These are phyloP conservation scores for Fragum sueziense DNA, from an alignment of 2,888 invertebrate species.

Conservation along the genomic window DNA sequence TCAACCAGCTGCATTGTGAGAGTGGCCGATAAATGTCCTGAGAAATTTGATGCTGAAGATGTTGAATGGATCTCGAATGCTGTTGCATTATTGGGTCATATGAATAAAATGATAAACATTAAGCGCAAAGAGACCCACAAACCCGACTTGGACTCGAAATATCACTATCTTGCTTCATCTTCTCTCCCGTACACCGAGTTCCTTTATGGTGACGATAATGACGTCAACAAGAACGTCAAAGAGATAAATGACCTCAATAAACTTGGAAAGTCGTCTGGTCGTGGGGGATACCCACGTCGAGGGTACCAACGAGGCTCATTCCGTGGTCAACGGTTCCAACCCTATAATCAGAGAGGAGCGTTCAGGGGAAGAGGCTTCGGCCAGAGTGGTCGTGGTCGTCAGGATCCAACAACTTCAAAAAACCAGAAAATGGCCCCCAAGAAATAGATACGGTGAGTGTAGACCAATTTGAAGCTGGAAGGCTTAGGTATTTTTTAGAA, in stretches of 20 bases:
- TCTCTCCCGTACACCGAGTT: slow-evolving; percentile 17
- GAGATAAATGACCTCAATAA: neutral
- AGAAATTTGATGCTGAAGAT: neutral
- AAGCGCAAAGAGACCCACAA: slow-evolving; percentile 15
- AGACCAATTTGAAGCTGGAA: neutral
- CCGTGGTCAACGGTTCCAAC: neutral
- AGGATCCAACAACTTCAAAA: neutral
- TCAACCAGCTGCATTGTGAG: slow-evolving; percentile 16
- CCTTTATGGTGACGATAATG: slow-evolving; percentile 22
- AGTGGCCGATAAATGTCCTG: slow-evolving; percentile 18
- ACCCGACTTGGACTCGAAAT: too few relatives aligned
- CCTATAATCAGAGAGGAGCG: neutral
- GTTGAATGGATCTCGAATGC: slow-evolving; percentile 18
- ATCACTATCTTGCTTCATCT: too few relatives aligned
- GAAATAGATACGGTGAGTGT: neutral
- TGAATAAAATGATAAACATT: slow-evolving; percentile 19
- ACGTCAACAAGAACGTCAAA: slow-evolving; percentile 19
- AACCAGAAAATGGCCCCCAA: too few relatives aligned
- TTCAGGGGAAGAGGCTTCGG: slow-evolving; percentile 1
- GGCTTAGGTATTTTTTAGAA: too few relatives aligned
- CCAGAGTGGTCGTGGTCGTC: neutral
- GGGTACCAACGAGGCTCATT: neutral
- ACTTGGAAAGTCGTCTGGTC: too few relatives aligned
- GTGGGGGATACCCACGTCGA: neutral
- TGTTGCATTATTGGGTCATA: slow-evolving; percentile 15